phyloP scores from a whole-genome alignment of 2,113 vertebrate species.

The Prunella fulvescens region DNA sequence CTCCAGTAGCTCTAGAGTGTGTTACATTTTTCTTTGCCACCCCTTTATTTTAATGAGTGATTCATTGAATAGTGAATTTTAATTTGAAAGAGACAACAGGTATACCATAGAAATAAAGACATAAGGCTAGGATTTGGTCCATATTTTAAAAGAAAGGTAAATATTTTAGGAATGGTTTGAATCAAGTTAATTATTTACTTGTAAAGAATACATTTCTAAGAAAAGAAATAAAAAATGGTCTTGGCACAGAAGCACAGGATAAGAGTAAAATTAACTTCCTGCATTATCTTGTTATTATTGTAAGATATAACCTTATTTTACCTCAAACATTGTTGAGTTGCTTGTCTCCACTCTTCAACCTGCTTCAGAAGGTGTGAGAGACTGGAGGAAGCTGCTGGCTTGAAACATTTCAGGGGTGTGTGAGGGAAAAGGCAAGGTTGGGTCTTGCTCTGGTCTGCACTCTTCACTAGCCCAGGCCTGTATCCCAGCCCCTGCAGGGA shows the following conservation, averaged over 20 bases:
- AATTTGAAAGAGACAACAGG: neutral
- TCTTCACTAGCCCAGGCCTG: no score
- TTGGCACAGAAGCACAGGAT: neutral
- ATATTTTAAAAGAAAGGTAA: neutral
- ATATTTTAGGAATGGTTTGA: neutral
- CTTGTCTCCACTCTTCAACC: neutral
- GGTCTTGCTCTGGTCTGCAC: no score
- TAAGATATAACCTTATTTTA: neutral
- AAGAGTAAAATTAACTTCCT: neutral
- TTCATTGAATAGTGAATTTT: neutral
- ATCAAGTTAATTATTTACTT: neutral
- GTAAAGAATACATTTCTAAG: neutral
- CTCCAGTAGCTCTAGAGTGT: neutral
- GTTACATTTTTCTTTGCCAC: neutral
- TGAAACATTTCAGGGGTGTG: neutral
- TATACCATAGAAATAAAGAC: neutral
- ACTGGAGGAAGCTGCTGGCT: neutral
- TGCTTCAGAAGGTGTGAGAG: neutral
- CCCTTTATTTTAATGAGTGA: neutral
- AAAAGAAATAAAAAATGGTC: neutral
- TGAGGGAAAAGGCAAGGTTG: neutral
- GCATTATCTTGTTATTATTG: neutral
- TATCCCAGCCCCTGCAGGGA: neutral
- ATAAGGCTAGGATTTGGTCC: neutral
- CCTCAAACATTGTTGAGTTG: neutral